Percentiles rank a stretch among this genome's conserved stretches.
phyloP scores from a whole-genome alignment of 2,888 invertebrate genomes.

The Ichneumoninae sp. region DNA sequence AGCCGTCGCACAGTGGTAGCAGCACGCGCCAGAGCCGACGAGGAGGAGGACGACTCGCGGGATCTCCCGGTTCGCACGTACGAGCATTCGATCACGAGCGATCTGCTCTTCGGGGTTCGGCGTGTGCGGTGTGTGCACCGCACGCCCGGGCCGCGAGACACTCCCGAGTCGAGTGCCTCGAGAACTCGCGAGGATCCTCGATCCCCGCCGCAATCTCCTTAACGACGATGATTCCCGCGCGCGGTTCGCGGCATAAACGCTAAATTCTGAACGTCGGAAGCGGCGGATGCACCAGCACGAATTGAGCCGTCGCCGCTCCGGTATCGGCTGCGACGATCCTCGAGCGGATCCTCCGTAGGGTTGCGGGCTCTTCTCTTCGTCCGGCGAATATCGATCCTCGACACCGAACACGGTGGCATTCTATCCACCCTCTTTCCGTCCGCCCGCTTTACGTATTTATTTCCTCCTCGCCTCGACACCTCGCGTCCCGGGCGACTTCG shows the following conservation, averaged over 20 bases:
- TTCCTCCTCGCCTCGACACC: slow-evolving; percentile 29
- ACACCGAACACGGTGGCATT: slow-evolving; percentile 55
- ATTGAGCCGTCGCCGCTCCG: slow-evolving; percentile 48
- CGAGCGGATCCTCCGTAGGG: slow-evolving; percentile 57
- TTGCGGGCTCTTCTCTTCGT: slow-evolving; percentile 48
- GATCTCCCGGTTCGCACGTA: slow-evolving; percentile 49
- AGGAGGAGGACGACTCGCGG: slow-evolving; percentile 20
- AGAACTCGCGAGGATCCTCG: slow-evolving; percentile 41
- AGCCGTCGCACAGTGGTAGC: slow-evolving; percentile 5
- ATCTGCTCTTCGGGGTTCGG: slow-evolving; percentile 48
- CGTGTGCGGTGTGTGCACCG: slow-evolving; percentile 17
- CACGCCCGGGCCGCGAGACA: neutral
- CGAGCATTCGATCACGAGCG: slow-evolving; percentile 69
- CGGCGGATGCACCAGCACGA: slow-evolving; percentile 11
- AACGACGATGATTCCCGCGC: slow-evolving; percentile 50
- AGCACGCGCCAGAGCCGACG: slow-evolving; percentile 30
- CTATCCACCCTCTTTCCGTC: slow-evolving; percentile 41
- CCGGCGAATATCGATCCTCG: slow-evolving; percentile 58
- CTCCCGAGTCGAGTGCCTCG: slow-evolving; percentile 28
- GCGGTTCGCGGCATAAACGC: slow-evolving; percentile 33
- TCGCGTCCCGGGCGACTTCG: neutral
- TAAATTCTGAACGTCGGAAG: slow-evolving; percentile 24
- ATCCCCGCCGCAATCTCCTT: slow-evolving; percentile 27
- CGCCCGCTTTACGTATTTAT: slow-evolving; percentile 32
- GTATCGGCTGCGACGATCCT: slow-evolving; percentile 46